Evolutionary conservation across 2,113 vertebrate species (phyloP).

Genomic region (Phrynosoma blainvillii): DNA sequence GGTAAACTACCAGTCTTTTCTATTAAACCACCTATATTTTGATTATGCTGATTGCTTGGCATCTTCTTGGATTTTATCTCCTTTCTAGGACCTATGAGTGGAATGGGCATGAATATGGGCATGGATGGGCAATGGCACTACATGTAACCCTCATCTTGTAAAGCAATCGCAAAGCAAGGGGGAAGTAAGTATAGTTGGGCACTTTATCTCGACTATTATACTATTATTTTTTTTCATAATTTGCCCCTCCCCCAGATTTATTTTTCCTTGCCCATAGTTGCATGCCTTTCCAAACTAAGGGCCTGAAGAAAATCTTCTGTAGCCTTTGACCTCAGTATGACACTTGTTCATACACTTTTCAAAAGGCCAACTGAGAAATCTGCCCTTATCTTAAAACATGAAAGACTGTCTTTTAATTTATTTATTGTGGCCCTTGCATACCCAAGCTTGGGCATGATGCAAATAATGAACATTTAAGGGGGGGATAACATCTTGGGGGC

Average conservation of each 20-base stretch:
- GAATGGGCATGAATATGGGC: constrained; percentile 99
- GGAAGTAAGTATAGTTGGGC: constrained; percentile 94
- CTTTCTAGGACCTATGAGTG: constrained; percentile 99
- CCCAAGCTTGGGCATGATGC: constrained; percentile 87
- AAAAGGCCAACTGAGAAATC: constrained; percentile 81
- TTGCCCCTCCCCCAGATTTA: constrained; percentile 71
- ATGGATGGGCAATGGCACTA: constrained; percentile 99
- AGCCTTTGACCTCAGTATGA: constrained; percentile 72
- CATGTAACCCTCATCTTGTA: constrained; percentile 99
- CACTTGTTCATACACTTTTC: constrained; percentile 70
- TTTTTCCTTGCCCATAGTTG: constrained; percentile 83
- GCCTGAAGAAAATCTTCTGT: constrained; percentile 67
- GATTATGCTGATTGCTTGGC: constrained; percentile 79
- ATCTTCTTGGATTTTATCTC: constrained; percentile 91
- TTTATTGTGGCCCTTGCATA: constrained; percentile 85
- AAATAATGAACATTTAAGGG: constrained; percentile 96
- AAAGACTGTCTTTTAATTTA: constrained; percentile 81
- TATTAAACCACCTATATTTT: constrained; percentile 69
- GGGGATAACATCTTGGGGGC: constrained; percentile 95
- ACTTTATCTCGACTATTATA: constrained; percentile 73
- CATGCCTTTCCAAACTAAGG: constrained; percentile 84
- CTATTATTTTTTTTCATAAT: constrained; percentile 66
- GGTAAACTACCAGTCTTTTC: constrained; percentile 59
- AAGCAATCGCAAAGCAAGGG: constrained; percentile 95
- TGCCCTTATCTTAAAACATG: constrained; percentile 74